Evolutionary conservation across 1,140 invertebrate genomes (phyloP), one percentile per base, ranked within the genome.

Genomic region (Sycobia sp.): DNA sequence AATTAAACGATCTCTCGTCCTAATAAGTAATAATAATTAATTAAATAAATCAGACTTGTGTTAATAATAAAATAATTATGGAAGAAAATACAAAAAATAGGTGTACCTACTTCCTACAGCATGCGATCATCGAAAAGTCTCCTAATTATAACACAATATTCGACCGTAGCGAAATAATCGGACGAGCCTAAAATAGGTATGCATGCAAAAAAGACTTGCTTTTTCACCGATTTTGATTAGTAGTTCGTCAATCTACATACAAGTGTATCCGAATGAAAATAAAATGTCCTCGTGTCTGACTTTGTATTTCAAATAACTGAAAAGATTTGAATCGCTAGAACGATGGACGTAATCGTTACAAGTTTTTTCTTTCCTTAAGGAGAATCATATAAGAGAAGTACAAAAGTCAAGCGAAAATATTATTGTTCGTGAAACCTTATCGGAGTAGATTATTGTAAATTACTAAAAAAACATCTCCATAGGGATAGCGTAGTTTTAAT

Each of bases 1-100:
- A 59, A 54, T 53, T 65, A 47, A 65, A 65, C 66, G 67, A 76
- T 72, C 68, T 69, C 62, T 70, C 50, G 60, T 68, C 67, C 66
- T 70, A 73, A 53, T 39, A 38, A 55, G 23, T 55, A 55, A 55
- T 55, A 55, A 41, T 29, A 27, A 47, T 18, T 29, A 27, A 47
- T 18, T 43, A 43, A 55, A 46, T 18, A 29, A 58, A 58, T 58
- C 55, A 58, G 53, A 43, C 38, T 22, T 54, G 53, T 41, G 23
- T 44, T 43, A 20, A 55, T 43, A 29, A 55, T 55, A 55, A 53
- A 39, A 39, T 54, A 54, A 29, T 29, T 43, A 66, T 51, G 44
- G 57, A 38, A 54, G 53, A 47, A 41, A 29, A 61, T 62, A 67
- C 29, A 55, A 49, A 58, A 59, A 43, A 36, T 51, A 54, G 54